Base-by-base conservation (phyloP, 1,140 invertebrate genomes). In the Caenorhabditis latens region DNA sequence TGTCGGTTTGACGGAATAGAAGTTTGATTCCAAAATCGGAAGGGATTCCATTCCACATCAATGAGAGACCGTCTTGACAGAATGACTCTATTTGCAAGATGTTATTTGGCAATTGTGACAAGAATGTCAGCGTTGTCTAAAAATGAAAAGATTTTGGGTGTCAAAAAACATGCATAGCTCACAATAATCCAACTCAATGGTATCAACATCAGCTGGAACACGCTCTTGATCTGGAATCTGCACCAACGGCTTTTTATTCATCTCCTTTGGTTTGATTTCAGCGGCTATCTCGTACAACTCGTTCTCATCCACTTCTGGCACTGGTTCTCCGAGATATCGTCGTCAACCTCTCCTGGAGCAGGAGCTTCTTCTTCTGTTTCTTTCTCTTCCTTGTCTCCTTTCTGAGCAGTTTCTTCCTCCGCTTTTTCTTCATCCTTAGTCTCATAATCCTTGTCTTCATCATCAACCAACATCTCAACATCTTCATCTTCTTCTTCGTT, bases 101-200 rank as follows among this genome's bases (percentile, higher is more conserved):
- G 14, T 87, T 79, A 16, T 89, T 85, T 9, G 3, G 88, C 82
- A 24, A 57, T 63, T 50, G 89, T 89, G 11, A 89, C 67, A 40
- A 90, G 85, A 7, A 89, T 63, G 32, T 89, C 88, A 19, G 87
- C 88, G 50, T 89, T 89, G 43, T 86, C 89, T 89, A 24, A 4
- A 88, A 75, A 57, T 42, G 19, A 24, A 8, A 55, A 63, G 2
- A 42, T 16, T 71, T 11, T 4, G 19, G 2, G 48, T 14, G 11
- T 53, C 79, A n/a, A n/a, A n/a, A 88, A n/a, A n/a, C n/a, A n/a
- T n/a, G n/a, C n/a, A n/a, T n/a, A n/a, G n/a, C 87, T 71, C 42
- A 89, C 88, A 89, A 58, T 89, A 89, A 88, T 89, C 88, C 5
- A 84, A 83, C 50, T 89, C 86, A n/a, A 89, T 83, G 7, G 40